Evolutionary conservation across 1,140 invertebrate genomes (phyloP).

Genomic region (Conopomorpha cramerella): DNA sequence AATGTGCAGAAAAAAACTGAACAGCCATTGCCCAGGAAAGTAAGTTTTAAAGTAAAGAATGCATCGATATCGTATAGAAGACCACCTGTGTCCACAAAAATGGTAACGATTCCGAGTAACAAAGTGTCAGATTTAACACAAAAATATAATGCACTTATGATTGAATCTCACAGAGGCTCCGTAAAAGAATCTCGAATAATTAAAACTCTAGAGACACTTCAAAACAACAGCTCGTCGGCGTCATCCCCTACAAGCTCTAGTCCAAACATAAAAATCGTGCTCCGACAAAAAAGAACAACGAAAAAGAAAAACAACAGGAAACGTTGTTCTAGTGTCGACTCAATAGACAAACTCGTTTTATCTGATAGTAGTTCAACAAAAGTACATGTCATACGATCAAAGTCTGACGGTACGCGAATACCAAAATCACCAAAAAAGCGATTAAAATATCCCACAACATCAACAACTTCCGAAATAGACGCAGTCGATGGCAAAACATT

Average conservation of each 20-base stretch:
- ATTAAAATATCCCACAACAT: conserved; percentile 35
- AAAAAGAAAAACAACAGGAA: conserved; percentile 38
- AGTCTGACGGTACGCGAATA: conserved; percentile 48
- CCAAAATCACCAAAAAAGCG: conserved; percentile 40
- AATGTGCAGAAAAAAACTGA: conserved; percentile 31
- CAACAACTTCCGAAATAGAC: no score
- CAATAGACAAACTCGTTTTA: conserved; percentile 39
- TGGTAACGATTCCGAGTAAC: conserved; percentile 51
- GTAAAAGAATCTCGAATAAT: conserved; percentile 44
- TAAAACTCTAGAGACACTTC: conserved; percentile 43
- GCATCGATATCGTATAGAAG: conserved; percentile 32
- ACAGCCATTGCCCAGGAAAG: conserved; percentile 43
- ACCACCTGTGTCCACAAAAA: conserved; percentile 34
- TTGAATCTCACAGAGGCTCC: conserved; percentile 25
- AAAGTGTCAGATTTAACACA: conserved; percentile 61
- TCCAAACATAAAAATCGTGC: conserved; percentile 54
- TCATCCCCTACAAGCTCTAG: conserved; percentile 47
- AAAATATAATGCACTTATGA: conserved; percentile 60
- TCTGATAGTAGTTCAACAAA: conserved; percentile 29
- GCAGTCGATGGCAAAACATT: conserved; percentile 37
- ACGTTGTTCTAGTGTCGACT: conserved; percentile 51
- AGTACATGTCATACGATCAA: conserved; percentile 43
- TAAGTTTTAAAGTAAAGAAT: conserved; percentile 58
- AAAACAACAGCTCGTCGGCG: conserved; percentile 42
- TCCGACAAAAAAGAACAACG: conserved; percentile 35